Conservation (phyloP, 2,888 invertebrate species). For the Steromphala cineraria region DNA sequence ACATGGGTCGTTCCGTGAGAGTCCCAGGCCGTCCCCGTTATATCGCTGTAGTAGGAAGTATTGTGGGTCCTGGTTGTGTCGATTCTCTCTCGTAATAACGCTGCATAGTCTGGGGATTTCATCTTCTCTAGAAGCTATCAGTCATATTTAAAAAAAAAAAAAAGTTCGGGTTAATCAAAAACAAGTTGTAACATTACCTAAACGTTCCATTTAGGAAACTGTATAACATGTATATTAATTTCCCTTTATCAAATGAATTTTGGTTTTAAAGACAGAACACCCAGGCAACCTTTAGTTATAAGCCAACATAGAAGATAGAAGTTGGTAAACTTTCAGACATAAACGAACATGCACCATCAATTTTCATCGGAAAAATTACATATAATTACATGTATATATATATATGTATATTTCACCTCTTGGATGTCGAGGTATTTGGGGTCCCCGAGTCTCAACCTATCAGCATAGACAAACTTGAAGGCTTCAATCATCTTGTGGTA, state of each 20-base stretch:
- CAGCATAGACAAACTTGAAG: constrained; percentile 92
- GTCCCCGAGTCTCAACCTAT: constrained; percentile 69
- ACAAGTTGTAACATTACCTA: too few relatives aligned
- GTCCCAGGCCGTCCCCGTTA: constrained; percentile 68
- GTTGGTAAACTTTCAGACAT: too few relatives aligned
- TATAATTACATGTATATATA: too few relatives aligned
- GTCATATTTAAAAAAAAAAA: not conserved
- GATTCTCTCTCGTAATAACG: constrained; percentile 51
- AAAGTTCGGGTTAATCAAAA: not conserved
- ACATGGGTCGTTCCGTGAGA: constrained; percentile 71
- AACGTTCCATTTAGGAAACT: too few relatives aligned
- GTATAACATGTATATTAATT: too few relatives aligned
- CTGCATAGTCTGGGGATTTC: constrained; percentile 59
- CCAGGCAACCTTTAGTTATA: too few relatives aligned
- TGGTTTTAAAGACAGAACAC: too few relatives aligned
- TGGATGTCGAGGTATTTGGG: constrained; percentile 47
- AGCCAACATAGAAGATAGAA: too few relatives aligned
- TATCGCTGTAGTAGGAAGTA: constrained; percentile 58
- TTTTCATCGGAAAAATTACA: too few relatives aligned
- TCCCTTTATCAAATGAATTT: too few relatives aligned
- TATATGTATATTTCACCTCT: constrained; percentile 76
- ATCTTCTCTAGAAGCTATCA: constrained; percentile 63
- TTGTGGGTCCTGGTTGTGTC: constrained; percentile 57
- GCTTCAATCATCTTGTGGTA: constrained; percentile 90
- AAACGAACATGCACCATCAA: too few relatives aligned